Base-by-base conservation (phyloP, 2,113 vertebrate genomes). In the Salvator merianae region DNA sequence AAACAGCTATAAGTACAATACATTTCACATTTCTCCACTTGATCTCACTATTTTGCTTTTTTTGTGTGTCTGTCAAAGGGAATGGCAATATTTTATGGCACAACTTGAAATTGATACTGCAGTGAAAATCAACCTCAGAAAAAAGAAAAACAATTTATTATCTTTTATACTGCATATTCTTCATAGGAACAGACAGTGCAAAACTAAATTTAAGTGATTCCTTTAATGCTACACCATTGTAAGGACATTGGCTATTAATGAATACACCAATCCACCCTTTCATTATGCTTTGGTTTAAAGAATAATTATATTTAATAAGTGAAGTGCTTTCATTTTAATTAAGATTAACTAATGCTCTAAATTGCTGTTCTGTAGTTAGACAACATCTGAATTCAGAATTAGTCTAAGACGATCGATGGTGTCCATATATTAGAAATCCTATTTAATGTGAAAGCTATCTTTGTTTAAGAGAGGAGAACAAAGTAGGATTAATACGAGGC, bases 241-340 rank as follows among this genome's bases (percentile, higher is more conserved):
- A 1, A 2, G 16, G 79, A 50, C 40, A 62, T 68, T 85, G 1
- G 38, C 66, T 62, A 38, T 91, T 92, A 93, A 55, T 85, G 22
- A 92, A 3, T 6, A 83, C 26, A 1, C 10, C 76, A 79, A 47
- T n/a, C 32, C 65, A 83, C 22, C 81, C 71, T 85, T 76, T 84
- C 85, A 84, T 84, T 84, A 71, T 55, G 65, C 7, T 84, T 83
- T 83, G 36, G 34, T 18, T 92, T 93, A 74, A 90, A 90, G 89
- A 91, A 75, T 77, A 86, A 81, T 77, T 83, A 79, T 40, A 5
- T 14, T 83, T 92, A 90, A 88, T 85, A 62, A 77, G 55, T 80
- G 63, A 7, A 86, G 76, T 71, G 22, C 7, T 86, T 90, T 88
- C 1, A 84, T 90, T 93, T 88, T 79, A 91, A 91, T 91, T 94